These are phyloP conservation scores for Syndactyla subalaris DNA, from an alignment of 2,797 vertebrate species.

Conservation along the genomic window DNA sequence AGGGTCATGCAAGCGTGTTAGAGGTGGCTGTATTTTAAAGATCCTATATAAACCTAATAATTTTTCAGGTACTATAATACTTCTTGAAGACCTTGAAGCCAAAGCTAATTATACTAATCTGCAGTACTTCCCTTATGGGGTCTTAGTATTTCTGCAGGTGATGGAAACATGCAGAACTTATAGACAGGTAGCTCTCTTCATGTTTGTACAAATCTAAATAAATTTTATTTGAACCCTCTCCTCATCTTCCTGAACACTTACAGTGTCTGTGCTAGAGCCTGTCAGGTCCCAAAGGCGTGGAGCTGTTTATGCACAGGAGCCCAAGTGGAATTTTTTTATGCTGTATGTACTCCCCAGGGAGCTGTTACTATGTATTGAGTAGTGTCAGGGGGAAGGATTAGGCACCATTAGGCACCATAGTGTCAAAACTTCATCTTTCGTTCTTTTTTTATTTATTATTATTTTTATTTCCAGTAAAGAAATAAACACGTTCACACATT, in stretches of 20 bases:
- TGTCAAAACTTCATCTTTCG: not conserved
- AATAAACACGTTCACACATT: not conserved
- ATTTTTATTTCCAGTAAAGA: not conserved
- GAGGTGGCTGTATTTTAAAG: not conserved
- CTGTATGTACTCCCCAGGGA: not conserved
- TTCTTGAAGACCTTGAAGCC: not conserved
- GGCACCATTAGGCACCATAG: not conserved
- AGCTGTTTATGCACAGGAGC: not conserved
- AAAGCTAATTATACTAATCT: not conserved
- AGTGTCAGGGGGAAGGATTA: not conserved
- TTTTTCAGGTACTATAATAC: not conserved
- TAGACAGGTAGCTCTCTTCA: not conserved
- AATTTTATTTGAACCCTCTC: not conserved
- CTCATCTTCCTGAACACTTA: not conserved
- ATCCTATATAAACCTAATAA: not conserved
- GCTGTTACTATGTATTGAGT: not conserved
- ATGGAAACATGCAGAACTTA: not conserved
- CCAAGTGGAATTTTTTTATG: not conserved
- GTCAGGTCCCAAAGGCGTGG: not conserved
- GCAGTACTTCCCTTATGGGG: not conserved
- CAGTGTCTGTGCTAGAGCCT: not conserved
- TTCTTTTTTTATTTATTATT: not conserved
- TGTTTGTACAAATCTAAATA: not conserved
- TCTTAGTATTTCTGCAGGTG: not conserved
- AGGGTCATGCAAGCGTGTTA: fast-evolving